phyloP scores from a whole-genome alignment of 2,888 invertebrate species.

The Zaprionus lineosus region DNA sequence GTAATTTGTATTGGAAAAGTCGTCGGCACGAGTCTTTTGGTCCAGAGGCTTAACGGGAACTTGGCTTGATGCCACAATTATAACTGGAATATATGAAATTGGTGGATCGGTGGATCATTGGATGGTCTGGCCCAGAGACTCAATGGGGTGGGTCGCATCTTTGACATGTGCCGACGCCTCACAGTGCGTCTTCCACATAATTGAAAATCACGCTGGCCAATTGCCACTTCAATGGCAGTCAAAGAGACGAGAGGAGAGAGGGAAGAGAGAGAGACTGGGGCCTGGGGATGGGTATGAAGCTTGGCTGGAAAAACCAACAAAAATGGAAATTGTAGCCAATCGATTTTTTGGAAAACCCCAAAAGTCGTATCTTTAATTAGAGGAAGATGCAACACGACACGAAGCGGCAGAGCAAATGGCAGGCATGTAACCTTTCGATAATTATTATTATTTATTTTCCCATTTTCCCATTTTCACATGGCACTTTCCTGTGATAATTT shows the following conservation, averaged over 20 bases:
- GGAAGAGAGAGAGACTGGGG: too few species aligned
- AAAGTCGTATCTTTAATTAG: slow-evolving; percentile 58
- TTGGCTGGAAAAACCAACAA: slow-evolving; percentile 73
- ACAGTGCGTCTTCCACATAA: slow-evolving; percentile 44
- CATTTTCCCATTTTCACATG: slow-evolving; percentile 69
- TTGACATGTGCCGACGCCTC: slow-evolving; percentile 70
- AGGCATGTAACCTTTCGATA: slow-evolving; percentile 54
- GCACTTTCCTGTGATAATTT: slow-evolving; percentile 61
- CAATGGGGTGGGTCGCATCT: slow-evolving; percentile 23
- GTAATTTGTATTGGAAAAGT: slow-evolving; percentile 48
- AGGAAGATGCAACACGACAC: slow-evolving; percentile 32
- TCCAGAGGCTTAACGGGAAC: slow-evolving; percentile 62
- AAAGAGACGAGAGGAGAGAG: background rate
- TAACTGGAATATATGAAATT: slow-evolving; percentile 37
- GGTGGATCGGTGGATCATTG: too few species aligned
- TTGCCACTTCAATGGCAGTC: slow-evolving; percentile 59
- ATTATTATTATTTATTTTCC: too few species aligned
- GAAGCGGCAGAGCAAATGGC: slow-evolving; percentile 17
- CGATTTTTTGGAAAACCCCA: slow-evolving; percentile 48
- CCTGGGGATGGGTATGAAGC: too few species aligned
- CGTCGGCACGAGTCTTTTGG: slow-evolving; percentile 56
- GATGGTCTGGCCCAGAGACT: slow-evolving; percentile 12
- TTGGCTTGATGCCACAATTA: slow-evolving; percentile 62
- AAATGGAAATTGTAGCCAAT: slow-evolving; percentile 75
- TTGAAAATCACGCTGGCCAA: slow-evolving; percentile 74